A percentile compares a stretch with the other conserved stretches of the same genome.
These are phyloP conservation scores for Brachionus asplanchnoidis DNA, from an alignment of 1,140 invertebrate species.

Conservation along the genomic window DNA sequence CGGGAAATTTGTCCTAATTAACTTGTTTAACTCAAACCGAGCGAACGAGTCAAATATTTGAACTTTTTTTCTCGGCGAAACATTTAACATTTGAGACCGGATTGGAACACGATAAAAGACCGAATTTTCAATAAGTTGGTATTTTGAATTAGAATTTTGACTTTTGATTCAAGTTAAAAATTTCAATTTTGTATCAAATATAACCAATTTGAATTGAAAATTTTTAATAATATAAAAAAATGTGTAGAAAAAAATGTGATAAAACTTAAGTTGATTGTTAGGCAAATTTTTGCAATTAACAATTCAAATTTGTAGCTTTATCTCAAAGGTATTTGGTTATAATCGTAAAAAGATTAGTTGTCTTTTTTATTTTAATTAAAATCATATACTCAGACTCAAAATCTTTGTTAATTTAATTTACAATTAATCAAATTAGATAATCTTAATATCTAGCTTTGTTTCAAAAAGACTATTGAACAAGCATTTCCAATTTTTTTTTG, in stretches of 20 bases:
- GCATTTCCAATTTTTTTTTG: neutral
- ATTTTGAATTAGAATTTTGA: neutral
- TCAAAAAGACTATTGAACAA: neutral
- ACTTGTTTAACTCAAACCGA: neutral
- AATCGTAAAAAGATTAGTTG: neutral
- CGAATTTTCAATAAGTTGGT: neutral
- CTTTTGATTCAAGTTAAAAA: neutral
- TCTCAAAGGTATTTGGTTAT: neutral
- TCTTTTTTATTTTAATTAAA: neutral
- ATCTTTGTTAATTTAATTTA: neutral
- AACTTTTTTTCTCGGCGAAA: neutral
- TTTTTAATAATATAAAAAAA: neutral
- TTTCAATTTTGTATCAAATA: neutral
- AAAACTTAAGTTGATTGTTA: neutral
- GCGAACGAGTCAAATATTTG: neutral
- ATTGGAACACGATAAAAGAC: neutral
- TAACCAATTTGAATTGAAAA: neutral
- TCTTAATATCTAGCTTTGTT: neutral
- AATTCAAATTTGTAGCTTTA: neutral
- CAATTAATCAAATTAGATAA: constrained; percentile 5
- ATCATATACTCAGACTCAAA: neutral
- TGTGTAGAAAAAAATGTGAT: neutral
- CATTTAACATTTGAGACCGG: neutral
- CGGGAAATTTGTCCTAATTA: neutral
- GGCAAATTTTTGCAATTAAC: neutral